Conservation (phyloP, 2,113 vertebrate genomes). For the Lampris incognitus region DNA sequence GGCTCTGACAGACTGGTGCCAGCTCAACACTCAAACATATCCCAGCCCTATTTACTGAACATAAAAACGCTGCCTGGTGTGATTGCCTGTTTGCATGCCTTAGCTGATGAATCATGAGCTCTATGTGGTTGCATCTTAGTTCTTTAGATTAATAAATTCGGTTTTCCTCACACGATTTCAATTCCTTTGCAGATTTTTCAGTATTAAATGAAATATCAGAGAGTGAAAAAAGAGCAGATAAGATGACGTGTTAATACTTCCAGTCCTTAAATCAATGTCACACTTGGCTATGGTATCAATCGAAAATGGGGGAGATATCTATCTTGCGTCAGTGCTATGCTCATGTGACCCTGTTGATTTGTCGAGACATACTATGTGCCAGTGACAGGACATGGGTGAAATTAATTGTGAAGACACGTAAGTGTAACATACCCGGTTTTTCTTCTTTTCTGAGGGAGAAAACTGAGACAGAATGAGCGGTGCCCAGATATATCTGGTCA, state of each 20-base stretch:
- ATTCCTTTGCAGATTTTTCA: too few relatives aligned
- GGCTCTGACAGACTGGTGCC: constrained; percentile 3
- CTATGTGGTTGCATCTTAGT: neutral
- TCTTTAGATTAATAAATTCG: neutral
- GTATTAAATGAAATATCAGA: too few relatives aligned
- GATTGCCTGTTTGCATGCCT: constrained; percentile 5
- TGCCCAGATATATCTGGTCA: constrained; percentile 5
- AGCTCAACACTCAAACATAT: constrained; percentile 19
- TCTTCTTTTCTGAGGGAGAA: neutral
- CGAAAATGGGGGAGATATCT: too few relatives aligned
- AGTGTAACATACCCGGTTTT: neutral
- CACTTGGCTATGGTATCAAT: too few relatives aligned
- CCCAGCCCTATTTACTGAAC: neutral
- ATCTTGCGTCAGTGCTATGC: too few relatives aligned
- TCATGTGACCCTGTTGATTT: too few relatives aligned
- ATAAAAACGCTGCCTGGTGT: neutral
- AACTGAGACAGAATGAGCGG: neutral
- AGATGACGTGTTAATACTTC: neutral
- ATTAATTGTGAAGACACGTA: neutral
- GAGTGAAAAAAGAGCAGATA: neutral
- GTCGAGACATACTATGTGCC: neutral
- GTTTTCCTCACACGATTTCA: too few relatives aligned
- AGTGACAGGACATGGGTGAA: neutral
- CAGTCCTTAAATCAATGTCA: neutral
- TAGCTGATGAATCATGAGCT: constrained; percentile 2